Conservation (phyloP, 2,113 vertebrate species). For the Paramormyrops kingsleyae region DNA sequence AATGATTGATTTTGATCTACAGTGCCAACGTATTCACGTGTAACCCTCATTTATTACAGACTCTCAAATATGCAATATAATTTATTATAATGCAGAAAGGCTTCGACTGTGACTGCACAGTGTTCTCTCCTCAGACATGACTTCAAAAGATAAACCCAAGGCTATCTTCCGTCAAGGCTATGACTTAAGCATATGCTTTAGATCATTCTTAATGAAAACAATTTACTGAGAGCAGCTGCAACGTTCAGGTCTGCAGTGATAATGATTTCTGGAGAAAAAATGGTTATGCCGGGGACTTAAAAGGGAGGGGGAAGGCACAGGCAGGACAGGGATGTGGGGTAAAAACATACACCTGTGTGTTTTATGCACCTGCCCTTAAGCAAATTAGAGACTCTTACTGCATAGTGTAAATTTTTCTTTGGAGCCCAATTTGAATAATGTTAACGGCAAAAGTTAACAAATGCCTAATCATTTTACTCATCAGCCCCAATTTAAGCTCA, state of each 20-base stretch:
- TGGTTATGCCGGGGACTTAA: not conserved
- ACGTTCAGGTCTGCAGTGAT: not conserved
- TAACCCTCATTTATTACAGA: constrained; percentile 12
- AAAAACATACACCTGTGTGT: not conserved
- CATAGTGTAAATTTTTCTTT: not conserved
- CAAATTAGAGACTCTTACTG: not conserved
- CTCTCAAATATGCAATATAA: constrained; percentile 2
- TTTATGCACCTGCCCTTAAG: not conserved
- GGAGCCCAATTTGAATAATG: not conserved
- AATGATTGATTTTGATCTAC: constrained; percentile 18
- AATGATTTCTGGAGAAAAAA: not conserved
- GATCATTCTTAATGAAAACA: constrained; percentile 3
- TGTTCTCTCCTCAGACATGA: constrained; percentile 8
- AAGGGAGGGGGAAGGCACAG: not conserved
- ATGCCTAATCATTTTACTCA: not conserved
- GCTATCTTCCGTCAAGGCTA: constrained; percentile 13
- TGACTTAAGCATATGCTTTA: constrained; percentile 11
- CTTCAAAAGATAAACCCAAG: constrained; percentile 18
- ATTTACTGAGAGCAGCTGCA: not conserved
- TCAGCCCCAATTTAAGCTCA: not conserved
- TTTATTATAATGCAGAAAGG: constrained; percentile 10
- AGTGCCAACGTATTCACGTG: not conserved
- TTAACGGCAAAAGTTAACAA: not conserved
- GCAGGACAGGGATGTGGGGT: not conserved
- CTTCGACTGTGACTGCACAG: constrained; percentile 7